phyloP scores from a whole-genome alignment of 2,113 vertebrate genomes.

The Otolemur garnettii region DNA sequence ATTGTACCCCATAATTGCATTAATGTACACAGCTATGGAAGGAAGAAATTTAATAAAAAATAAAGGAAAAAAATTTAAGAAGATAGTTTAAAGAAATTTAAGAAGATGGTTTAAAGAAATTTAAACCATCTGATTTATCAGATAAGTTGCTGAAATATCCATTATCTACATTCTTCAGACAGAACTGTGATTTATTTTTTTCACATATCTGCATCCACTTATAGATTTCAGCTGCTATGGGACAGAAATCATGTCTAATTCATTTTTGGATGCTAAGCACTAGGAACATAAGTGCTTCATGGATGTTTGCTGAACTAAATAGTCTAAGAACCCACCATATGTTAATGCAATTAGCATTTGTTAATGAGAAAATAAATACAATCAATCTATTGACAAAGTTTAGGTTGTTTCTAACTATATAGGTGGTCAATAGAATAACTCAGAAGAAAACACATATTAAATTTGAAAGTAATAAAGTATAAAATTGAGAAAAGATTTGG shows the following conservation, averaged over 20 bases:
- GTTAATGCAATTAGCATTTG: neutral
- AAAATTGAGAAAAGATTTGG: neutral
- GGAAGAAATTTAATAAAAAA: too few species aligned
- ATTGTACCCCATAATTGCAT: too few species aligned
- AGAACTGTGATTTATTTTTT: slow-evolving; percentile 11
- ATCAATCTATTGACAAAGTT: neutral
- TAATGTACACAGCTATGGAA: too few species aligned
- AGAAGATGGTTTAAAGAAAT: too few species aligned
- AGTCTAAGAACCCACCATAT: neutral
- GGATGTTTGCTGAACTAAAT: neutral
- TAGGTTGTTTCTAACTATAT: neutral
- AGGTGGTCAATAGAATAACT: neutral
- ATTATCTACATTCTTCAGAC: neutral
- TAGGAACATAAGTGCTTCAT: neutral
- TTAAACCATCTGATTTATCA: neutral
- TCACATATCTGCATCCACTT: neutral
- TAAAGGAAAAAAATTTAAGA: too few species aligned
- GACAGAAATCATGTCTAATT: neutral
- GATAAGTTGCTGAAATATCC: neutral
- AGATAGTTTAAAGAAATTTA: too few species aligned
- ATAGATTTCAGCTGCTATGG: neutral
- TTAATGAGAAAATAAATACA: neutral
- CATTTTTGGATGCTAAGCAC: neutral
- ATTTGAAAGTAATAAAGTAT: neutral
- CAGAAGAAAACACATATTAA: neutral